Evolutionary conservation across 2,888 invertebrate genomes (phyloP).

Genomic region (Drosophila limbata): DNA sequence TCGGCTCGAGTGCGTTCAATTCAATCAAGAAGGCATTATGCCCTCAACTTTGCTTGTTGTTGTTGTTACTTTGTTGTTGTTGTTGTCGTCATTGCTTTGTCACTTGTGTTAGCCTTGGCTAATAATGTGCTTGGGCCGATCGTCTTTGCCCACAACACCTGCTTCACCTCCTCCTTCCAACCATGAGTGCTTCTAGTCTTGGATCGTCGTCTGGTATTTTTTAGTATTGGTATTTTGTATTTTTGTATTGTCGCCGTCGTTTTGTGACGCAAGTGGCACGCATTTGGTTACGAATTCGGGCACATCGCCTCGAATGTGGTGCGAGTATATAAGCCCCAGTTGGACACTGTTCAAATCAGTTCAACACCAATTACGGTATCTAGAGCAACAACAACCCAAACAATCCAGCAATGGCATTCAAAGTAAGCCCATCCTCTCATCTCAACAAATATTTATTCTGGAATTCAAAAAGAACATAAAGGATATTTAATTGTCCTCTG

Average conservation of each 20-base stretch:
- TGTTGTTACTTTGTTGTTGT: no score
- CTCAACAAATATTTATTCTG: not conserved
- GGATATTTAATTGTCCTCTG: slow-evolving; percentile 6
- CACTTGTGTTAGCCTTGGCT: slow-evolving; percentile 71
- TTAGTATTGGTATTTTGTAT: slow-evolving; percentile 37
- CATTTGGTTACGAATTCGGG: slow-evolving; percentile 59
- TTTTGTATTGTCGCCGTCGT: slow-evolving; percentile 59
- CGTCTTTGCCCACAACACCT: slow-evolving; percentile 11
- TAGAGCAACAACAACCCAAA: slow-evolving; percentile 83
- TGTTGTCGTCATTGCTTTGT: slow-evolving; percentile 55
- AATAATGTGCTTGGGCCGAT: slow-evolving; percentile 52
- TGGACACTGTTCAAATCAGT: slow-evolving; percentile 80
- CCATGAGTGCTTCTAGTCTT: slow-evolving; percentile 71
- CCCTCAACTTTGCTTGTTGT: slow-evolving; percentile 33
- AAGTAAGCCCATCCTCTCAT: slow-evolving; percentile 75
- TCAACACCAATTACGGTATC: slow-evolving; percentile 83
- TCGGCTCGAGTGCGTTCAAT: slow-evolving; percentile 66
- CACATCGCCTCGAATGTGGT: slow-evolving; percentile 53
- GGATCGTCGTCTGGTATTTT: slow-evolving; percentile 40
- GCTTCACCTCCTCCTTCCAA: not conserved
- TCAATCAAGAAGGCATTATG: slow-evolving; percentile 80
- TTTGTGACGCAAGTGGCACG: slow-evolving; percentile 71
- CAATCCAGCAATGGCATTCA: slow-evolving; percentile 82
- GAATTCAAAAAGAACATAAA: not conserved
- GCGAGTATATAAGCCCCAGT: slow-evolving; percentile 78